Evolutionary conservation across 2,113 vertebrate genomes (phyloP).

Genomic region (Dicaeum eximium): DNA sequence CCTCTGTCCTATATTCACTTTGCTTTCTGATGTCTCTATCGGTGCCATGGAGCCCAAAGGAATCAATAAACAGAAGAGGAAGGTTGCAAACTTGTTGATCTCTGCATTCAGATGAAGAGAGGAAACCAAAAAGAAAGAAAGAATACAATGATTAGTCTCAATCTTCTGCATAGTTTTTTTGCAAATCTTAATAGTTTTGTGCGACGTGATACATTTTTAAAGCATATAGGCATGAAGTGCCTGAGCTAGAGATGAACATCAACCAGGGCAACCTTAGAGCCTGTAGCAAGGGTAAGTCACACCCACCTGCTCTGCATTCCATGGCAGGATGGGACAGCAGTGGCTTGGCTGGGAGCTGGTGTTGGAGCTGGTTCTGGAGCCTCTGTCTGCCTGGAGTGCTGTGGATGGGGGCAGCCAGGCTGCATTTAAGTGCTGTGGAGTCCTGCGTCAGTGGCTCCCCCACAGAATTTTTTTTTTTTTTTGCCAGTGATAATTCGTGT

Average conservation of each 20-base stretch:
- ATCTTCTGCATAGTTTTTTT: neutral
- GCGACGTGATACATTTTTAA: neutral
- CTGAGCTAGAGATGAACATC: neutral
- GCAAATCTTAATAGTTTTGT: neutral
- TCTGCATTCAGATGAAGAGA: neutral
- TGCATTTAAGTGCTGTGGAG: neutral
- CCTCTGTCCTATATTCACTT: neutral
- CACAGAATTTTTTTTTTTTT: neutral
- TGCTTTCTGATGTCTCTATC: neutral
- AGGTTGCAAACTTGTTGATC: neutral
- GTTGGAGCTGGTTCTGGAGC: neutral
- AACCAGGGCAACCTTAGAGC: neutral
- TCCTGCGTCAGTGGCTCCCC: constrained; percentile 12
- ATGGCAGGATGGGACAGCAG: neutral
- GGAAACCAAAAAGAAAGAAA: neutral
- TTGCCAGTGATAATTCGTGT: neutral
- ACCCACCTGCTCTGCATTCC: constrained; percentile 1
- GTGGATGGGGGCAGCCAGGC: neutral
- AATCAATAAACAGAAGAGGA: constrained; percentile 25
- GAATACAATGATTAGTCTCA: neutral
- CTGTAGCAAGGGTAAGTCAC: neutral
- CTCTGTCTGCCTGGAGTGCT: neutral
- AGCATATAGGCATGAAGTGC: neutral
- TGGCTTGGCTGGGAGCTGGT: neutral
- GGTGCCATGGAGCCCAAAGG: neutral